These are phyloP conservation scores for Engraulis encrasicolus DNA, from an alignment of 2,113 vertebrate species.

Conservation along the genomic window DNA sequence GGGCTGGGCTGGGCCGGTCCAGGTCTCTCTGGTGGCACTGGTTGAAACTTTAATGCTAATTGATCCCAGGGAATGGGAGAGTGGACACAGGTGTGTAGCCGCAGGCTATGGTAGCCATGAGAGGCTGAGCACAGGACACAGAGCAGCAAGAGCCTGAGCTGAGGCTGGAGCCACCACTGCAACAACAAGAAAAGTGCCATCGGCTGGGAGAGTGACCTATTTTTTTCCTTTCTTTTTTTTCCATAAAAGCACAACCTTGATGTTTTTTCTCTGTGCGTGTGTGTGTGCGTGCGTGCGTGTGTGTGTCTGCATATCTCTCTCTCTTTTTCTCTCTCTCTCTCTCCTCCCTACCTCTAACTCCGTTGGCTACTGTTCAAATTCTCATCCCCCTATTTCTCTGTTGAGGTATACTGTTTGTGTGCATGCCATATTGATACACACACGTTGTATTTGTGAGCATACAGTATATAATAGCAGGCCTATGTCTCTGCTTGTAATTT, in stretches of 20 bases:
- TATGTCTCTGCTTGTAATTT: no score
- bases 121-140: constrained; percentile 58
- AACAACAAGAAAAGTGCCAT: constrained; percentile 48
- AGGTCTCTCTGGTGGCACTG: constrained; percentile 46
- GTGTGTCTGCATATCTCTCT: no score
- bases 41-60: constrained; percentile 78
- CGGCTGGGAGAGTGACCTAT: constrained; percentile 61
- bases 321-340: no score
- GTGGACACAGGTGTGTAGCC: constrained; percentile 76
- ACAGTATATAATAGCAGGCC: no score
- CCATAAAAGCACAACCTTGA: constrained; percentile 59
- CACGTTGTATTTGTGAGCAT: no score
- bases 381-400: no score
- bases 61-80: constrained; percentile 73
- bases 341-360: no score
- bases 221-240: constrained; percentile 50
- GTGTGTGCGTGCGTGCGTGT: not conserved
- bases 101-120: constrained; percentile 60
- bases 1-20: no score
- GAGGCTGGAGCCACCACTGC: constrained; percentile 54
- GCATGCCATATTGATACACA: no score
- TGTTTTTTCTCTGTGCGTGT: constrained; percentile 48
- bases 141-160: constrained; percentile 59
- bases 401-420: no score
- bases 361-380: no score